Conservation (phyloP, 2,888 invertebrate species). For the Zygogramma bicolorata region DNA sequence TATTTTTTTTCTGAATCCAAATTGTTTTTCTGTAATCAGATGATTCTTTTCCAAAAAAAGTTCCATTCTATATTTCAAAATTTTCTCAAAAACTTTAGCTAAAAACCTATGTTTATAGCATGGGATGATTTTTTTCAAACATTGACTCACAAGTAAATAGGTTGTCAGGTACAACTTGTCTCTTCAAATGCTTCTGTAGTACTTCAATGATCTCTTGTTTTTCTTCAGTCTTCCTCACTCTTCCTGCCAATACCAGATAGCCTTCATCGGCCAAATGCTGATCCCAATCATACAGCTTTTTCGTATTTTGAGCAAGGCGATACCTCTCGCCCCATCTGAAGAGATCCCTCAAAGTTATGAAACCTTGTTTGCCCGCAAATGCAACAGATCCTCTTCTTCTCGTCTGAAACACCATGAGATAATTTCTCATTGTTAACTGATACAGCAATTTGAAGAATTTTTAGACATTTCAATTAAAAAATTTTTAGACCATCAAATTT, state of each 20-base stretch:
- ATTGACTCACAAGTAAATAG: slow-evolving; percentile 78
- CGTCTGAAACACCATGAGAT: slow-evolving; percentile 63
- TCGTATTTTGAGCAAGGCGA: slow-evolving; percentile 75
- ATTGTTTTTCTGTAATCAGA: no score
- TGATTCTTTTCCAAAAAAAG: no score
- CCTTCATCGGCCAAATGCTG: slow-evolving; percentile 97
- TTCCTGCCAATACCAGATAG: slow-evolving; percentile 92
- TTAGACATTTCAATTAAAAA: no score
- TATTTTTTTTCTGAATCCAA: no score
- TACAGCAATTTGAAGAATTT: no score
- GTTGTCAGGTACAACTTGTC: slow-evolving; percentile 76
- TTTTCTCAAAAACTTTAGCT: no score
- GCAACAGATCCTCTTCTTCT: slow-evolving; percentile 86
- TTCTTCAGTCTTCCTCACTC: slow-evolving; percentile 89
- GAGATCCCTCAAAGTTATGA: slow-evolving; percentile 93
- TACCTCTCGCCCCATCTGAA: slow-evolving; percentile 98
- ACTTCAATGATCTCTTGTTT: slow-evolving; percentile 83
- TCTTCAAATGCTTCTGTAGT: slow-evolving; percentile 82
- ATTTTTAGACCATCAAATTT: no score
- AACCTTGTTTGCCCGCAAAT: slow-evolving; percentile 92
- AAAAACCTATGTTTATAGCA: no score
- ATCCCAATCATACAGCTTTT: slow-evolving; percentile 91
- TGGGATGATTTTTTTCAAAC: no score
- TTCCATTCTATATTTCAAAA: no score
- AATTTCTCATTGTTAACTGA: background rate